Evolutionary conservation across 2,888 invertebrate genomes (phyloP).

Genomic region (Miltochrista miniata): DNA sequence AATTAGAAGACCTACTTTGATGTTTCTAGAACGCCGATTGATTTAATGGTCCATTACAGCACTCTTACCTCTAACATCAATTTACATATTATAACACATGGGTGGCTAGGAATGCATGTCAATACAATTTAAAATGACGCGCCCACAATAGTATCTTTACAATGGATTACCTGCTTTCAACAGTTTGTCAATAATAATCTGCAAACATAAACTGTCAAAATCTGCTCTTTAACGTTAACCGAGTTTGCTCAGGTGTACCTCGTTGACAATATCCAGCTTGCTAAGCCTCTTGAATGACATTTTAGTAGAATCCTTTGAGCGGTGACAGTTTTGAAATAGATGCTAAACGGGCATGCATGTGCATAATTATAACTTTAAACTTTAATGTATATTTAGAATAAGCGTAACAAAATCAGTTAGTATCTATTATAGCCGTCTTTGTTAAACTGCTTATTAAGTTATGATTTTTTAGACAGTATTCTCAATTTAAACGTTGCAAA

Average conservation of each 20-base stretch:
- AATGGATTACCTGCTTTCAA: slow-evolving; percentile 74
- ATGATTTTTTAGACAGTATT: too few species aligned
- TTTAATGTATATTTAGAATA: too few species aligned
- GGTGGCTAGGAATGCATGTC: background rate
- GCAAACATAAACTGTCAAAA: slow-evolving; percentile 81
- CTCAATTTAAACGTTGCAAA: too few species aligned
- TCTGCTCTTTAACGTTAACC: slow-evolving; percentile 69
- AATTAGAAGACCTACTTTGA: too few species aligned
- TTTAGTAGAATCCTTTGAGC: slow-evolving; percentile 35
- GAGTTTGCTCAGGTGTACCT: slow-evolving; percentile 76
- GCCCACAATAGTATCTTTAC: slow-evolving; percentile 51
- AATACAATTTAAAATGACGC: slow-evolving; percentile 18
- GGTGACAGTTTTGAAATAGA: slow-evolving; percentile 45
- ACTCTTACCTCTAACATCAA: too few species aligned
- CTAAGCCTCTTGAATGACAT: slow-evolving; percentile 59
- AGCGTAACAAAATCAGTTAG: too few species aligned
- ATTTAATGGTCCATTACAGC: too few species aligned
- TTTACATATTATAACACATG: background rate
- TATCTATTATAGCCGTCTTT: background rate
- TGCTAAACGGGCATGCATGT: slow-evolving; percentile 22
- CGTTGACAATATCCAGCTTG: slow-evolving; percentile 53
- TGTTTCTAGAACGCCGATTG: too few species aligned
- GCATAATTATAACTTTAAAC: slow-evolving; percentile 4
- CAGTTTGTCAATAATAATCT: slow-evolving; percentile 76
- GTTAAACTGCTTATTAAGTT: too few species aligned